Base-by-base conservation (phyloP, 2,113 vertebrate genomes). In the Spilogale gracilis region DNA sequence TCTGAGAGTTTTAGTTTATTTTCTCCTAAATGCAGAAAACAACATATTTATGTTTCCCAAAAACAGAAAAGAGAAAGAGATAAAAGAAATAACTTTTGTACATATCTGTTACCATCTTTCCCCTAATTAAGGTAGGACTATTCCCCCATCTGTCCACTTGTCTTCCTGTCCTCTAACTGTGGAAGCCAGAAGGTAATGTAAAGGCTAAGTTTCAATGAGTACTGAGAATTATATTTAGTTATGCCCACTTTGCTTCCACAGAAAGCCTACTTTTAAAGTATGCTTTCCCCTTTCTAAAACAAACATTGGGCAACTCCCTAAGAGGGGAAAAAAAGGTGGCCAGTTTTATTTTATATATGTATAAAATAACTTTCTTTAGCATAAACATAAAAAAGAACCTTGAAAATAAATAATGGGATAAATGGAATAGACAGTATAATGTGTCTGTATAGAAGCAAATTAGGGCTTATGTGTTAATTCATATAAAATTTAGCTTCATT, bases 1-100 rank as follows among this genome's bases (percentile, higher is more conserved):
- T 97, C 25, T 63, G 43, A 82, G 12, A 61, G 9, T 56, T 94
- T 85, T 92, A 65, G 12, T 78, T 94, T 91, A 25, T 74, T 88
- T 88, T 87, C 80, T 79, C 14, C 18, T 56, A 13, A 73, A 60
- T 67, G 10, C 14, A 74, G 27, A 94, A 95, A 92, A 45, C 30
- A 83, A 23, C 7, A 3, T 56, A 48, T 73, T 84, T 96, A 3
- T 88, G 17, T 83, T 63, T 87, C 13, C 1, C 23, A 12, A 67
- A 94, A 73, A 63, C 2, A 74, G 52, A 80, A 79, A 60, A 45
- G 4, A 89, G 50, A 85, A 50, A 25, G 27, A 18, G 5, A 56
- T 50, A 67, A 78, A 74, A 67, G 30, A 14, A 6, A 5, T 18
- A 32, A 32, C 67, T 52, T 93, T 48, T 84, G 1, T 54, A 9